Base-by-base conservation (phyloP, 2,888 invertebrate genomes). In the Amphipoea lucens region DNA sequence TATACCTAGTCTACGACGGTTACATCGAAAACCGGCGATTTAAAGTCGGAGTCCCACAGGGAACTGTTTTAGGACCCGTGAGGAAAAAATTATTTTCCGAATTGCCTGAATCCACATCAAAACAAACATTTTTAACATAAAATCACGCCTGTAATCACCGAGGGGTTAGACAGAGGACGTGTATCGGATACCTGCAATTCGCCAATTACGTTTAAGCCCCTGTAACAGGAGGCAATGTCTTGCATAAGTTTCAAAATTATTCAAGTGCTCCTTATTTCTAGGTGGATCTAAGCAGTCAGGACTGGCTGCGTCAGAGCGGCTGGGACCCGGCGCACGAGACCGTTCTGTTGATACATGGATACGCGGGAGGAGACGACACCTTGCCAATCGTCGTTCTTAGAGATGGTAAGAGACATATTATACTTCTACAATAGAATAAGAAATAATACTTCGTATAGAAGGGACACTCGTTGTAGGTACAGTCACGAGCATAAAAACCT, bases 341-440 rank as follows among this genome's bases (percentile, higher is more conserved):
- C 84, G 97, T 98, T 45, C 94, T 98, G 74, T 93, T 98, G 42
- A 95, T 98, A 48, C 98, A 98, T 90, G 98, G 98, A 3, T 98
- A 98, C 92, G 98, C 98, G 0, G 98, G 98, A 0, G 98, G 98
- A 0, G 98, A 98, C 88, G 98, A 98, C 88, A 97, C 97, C 0
- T 92, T 98, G 66, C 98, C 98, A 0, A 98, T 98, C 90, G 96
- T 97, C 6, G 98, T 98, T 2, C 96, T 98, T 0, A 97, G 98
- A 90, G 98, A 98, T 93, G 98, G 98, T 63, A 63, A 63, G 62
- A 29, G 6, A 62, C 29, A 29, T 23, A 12, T 63, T 63, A 63
- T 17, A 2, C 14, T 63, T 63, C 17, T 36, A 36, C 0, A 7
- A 63, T 29, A 29, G 29, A 36, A 36, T 60, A 60, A 14, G 11